A percentile compares a stretch with the other conserved stretches of the same genome.
phyloP scores from a whole-genome alignment of 2,888 invertebrate genomes.

The Acrocera orbiculus region DNA sequence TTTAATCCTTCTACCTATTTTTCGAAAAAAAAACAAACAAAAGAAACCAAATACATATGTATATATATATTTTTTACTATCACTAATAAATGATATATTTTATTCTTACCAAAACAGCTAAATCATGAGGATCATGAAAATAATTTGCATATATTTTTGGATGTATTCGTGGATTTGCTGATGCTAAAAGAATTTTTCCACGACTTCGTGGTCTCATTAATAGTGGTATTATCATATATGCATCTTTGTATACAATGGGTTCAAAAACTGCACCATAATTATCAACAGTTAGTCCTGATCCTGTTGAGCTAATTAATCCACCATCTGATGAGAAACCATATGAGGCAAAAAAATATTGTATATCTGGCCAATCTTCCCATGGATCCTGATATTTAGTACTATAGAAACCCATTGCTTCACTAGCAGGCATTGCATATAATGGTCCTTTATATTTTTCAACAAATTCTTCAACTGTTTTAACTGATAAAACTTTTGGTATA shows the following conservation, averaged over 20 bases:
- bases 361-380: slow-evolving; percentile 54
- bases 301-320: slow-evolving; percentile 52
- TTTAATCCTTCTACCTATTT: slow-evolving; percentile 55
- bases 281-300: slow-evolving; percentile 46
- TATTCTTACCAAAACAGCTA: slow-evolving; percentile 46
- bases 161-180: slow-evolving; percentile 48
- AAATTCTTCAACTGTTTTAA: slow-evolving; percentile 45
- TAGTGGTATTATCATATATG: slow-evolving; percentile 49
- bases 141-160: slow-evolving; percentile 85
- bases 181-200: slow-evolving; percentile 48
- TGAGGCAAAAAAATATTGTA: slow-evolving; percentile 58
- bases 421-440: slow-evolving; percentile 56
- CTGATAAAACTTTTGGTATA: slow-evolving; percentile 43
- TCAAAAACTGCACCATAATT: slow-evolving; percentile 53
- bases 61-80: background rate
- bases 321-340: slow-evolving; percentile 64
- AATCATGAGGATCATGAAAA: slow-evolving; percentile 50
- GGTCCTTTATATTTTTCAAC: slow-evolving; percentile 41
- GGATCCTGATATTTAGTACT: slow-evolving; percentile 54
- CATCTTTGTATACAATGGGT: slow-evolving; percentile 47
- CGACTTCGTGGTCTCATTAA: slow-evolving; percentile 56
- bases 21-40: slow-evolving; percentile 2
- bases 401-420: slow-evolving; percentile 63
- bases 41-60: background rate
- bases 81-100: background rate